phyloP scores from a whole-genome alignment of 64 coral and sea anemone genomes.

The Pocillopora damicornis region DNA sequence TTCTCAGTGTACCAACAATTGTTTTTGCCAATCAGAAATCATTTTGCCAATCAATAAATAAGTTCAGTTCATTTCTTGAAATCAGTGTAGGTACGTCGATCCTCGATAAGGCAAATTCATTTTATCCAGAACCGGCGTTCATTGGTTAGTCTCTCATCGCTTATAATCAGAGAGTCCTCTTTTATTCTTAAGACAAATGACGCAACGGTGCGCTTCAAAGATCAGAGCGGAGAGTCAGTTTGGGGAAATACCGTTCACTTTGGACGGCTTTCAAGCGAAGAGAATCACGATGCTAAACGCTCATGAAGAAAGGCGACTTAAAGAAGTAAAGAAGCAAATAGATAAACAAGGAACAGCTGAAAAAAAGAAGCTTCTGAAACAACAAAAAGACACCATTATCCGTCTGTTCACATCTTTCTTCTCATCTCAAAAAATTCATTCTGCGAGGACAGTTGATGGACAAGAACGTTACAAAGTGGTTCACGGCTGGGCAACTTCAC shows the following conservation, averaged over 20 bases:
- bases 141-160: no score
- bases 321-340: background rate
- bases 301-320: constrained; percentile 14
- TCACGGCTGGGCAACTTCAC: background rate
- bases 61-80: no score
- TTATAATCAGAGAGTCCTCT: no score
- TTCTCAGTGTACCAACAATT: no score
- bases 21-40: no score
- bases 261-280: background rate
- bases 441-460: background rate
- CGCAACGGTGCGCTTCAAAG: background rate
- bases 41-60: no score
- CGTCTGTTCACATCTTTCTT: background rate
- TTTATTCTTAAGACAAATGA: background rate
- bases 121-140: no score
- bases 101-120: no score
- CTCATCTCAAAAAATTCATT: background rate
- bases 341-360: constrained; percentile 5
- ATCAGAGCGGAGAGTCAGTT: background rate
- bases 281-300: background rate
- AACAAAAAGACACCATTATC: background rate
- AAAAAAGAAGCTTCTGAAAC: background rate
- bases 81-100: no score
- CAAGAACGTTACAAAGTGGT: background rate
- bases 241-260: background rate